phyloP scores from a whole-genome alignment of 1,140 invertebrate species.

The Sitophilus oryzae region DNA sequence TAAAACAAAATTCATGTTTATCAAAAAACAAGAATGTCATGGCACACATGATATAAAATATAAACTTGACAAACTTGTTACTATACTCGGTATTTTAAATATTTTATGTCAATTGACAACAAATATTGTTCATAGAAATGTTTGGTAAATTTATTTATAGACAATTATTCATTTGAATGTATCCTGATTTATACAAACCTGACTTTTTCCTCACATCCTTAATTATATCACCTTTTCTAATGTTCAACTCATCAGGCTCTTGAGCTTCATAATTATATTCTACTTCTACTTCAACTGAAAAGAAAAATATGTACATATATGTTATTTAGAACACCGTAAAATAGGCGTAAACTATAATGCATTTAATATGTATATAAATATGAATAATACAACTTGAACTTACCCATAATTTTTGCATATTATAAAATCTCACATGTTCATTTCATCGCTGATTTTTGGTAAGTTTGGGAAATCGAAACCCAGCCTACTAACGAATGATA shows the following conservation, averaged over 20 bases:
- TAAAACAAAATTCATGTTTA: no score
- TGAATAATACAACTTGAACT: no score
- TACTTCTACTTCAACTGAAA: slow-evolving; percentile 68
- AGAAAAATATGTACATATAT: slow-evolving; percentile 3
- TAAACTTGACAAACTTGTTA: neutral
- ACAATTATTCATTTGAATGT: neutral
- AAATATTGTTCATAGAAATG: neutral
- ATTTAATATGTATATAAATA: neutral
- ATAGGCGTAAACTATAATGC: slow-evolving; percentile 1
- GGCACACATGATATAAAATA: no score
- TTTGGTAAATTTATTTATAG: neutral
- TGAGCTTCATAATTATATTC: slow-evolving; percentile 77
- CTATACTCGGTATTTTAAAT: neutral
- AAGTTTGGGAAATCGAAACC: neutral
- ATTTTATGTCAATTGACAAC: no score
- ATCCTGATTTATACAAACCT: slow-evolving; percentile 12
- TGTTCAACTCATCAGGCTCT: slow-evolving; percentile 76
- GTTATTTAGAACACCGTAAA: neutral
- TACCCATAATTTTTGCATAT: neutral
- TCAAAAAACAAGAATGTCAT: no score
- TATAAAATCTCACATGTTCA: neutral
- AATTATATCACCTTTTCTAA: slow-evolving; percentile 85
- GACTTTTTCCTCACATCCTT: slow-evolving; percentile 74
- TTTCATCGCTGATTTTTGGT: neutral
- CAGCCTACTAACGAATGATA: neutral